Base-by-base conservation (phyloP, 2,113 vertebrate genomes). In the Furnarius figulus region DNA sequence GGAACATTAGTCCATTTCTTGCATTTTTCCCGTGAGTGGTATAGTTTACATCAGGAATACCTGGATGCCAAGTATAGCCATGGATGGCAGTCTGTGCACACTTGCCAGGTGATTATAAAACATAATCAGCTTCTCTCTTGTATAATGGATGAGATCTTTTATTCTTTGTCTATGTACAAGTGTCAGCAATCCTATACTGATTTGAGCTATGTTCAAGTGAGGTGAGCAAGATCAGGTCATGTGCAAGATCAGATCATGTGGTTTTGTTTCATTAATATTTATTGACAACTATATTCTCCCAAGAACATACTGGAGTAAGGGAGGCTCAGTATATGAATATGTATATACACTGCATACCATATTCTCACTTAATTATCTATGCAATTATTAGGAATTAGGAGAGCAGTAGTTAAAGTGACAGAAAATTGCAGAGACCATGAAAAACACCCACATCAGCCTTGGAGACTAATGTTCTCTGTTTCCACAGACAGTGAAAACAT, bases 11-110 rank as follows among this genome's bases (percentile, higher is more conserved):
- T 63, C 63, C 37, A 72, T 65, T 94, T 95, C 67, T 89, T 92
- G 35, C 80, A 82, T 95, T 93, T 85, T 87, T 96, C 84, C 91
- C 80, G 63, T 31, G 49, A 94, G 86, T 90, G 65, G 73, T 68
- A 97, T 91, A 90, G 27, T 84, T 30, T 52, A 72, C 70, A 87
- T 74, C 56, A 91, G 59, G 55, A 95, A 81, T 74, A 95, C 92
- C 27, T 84, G 52, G 47, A 82, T 58, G 56, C 80, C 70, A 92
- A 92, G 94, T 89, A 92, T 5, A 89, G 91, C 31, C 67, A 80
- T 12, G 66, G 81, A 93, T 30, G 27, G 3, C 53, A 76, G 71
- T 39, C 71, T 77, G 12, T n/a, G 30, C 19, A 53, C 87, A 82
- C 53, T 85, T 62, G 17, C 63, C 37, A 46, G 15, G 35, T 16